Evolutionary conservation across 2,888 invertebrate species (phyloP).

Genomic region (Eupithecia tripunctaria): DNA sequence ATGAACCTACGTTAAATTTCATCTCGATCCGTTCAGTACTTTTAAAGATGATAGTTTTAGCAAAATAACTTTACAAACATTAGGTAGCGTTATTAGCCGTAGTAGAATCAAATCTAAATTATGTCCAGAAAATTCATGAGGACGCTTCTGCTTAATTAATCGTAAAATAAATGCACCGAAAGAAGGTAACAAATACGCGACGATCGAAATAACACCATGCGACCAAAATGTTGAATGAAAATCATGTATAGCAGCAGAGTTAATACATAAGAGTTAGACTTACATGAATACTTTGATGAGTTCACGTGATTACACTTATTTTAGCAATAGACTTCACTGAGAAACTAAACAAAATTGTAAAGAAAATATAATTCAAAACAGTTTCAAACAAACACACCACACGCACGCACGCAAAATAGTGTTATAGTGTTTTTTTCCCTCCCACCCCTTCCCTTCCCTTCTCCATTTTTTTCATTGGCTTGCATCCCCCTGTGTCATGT

Average conservation of each 20-base stretch:
- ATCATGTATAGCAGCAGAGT: background rate
- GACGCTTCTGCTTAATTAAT: background rate
- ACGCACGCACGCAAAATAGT: background rate
- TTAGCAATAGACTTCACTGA: background rate
- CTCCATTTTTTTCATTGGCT: no score
- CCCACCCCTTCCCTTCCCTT: background rate
- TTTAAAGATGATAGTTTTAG: background rate
- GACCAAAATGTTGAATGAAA: conserved; percentile 3
- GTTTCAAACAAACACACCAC: background rate
- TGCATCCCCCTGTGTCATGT: no score
- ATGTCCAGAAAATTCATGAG: background rate
- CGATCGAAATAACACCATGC: background rate
- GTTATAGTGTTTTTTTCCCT: no score
- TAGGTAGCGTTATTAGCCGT: background rate
- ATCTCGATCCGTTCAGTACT: background rate
- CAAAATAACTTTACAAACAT: background rate
- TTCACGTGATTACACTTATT: background rate
- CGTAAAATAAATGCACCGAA: background rate
- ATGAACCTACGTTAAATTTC: background rate
- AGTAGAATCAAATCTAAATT: background rate
- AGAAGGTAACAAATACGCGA: background rate
- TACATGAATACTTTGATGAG: conserved; percentile 31
- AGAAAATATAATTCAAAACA: conserved; percentile 11
- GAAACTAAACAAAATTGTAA: background rate
- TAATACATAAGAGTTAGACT: conserved; percentile 5